Conservation (phyloP, 2,113 vertebrate genomes). For the Boulengeromyrus knoepffleri region DNA sequence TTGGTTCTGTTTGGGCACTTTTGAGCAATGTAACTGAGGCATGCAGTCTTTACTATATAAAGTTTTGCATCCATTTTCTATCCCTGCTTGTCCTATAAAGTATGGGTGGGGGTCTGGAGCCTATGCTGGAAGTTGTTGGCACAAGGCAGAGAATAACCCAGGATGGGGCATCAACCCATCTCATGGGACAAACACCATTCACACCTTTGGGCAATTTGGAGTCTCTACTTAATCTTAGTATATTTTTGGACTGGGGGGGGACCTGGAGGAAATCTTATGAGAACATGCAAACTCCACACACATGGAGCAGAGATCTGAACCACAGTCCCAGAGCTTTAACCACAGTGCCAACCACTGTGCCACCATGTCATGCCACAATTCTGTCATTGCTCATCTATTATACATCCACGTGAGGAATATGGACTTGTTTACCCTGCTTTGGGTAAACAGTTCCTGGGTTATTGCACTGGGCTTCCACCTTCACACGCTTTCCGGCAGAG, state of each 20-base stretch:
- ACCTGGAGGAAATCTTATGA: too few species aligned
- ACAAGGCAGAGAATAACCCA: neutral
- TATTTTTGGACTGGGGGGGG: too few species aligned
- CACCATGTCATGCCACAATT: slow-evolving; percentile 57
- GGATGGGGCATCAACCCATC: neutral
- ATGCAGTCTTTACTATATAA: neutral
- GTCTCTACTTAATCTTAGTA: neutral
- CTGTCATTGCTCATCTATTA: neutral
- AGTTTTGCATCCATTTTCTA: neutral
- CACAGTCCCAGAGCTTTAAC: neutral
- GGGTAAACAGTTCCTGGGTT: neutral
- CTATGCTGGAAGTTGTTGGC: neutral
- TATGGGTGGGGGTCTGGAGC: neutral
- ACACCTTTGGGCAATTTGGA: neutral
- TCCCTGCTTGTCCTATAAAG: neutral
- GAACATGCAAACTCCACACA: too few species aligned
- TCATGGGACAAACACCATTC: neutral
- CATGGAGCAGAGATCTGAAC: neutral
- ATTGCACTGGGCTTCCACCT: neutral
- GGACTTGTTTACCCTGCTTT: neutral
- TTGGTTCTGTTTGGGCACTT: neutral
- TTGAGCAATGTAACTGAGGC: neutral
- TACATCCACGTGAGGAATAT: neutral
- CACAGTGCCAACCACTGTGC: too few species aligned
- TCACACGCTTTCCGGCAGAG: neutral